phyloP scores from a whole-genome alignment of 1,140 invertebrate genomes.

The Microplitis demolitor region DNA sequence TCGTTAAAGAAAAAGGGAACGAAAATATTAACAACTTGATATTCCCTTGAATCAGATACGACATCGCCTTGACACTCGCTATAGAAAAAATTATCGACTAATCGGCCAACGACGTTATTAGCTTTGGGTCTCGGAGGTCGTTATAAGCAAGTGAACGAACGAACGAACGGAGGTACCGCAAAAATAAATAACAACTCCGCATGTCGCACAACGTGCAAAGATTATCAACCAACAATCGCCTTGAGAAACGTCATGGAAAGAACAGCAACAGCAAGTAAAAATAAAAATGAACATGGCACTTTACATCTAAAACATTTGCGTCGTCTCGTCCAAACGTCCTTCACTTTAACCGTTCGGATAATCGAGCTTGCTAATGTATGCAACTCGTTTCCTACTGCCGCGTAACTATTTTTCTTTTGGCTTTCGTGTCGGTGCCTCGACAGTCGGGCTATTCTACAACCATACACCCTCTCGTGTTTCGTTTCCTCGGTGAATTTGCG shows the following conservation, averaged over 20 bases:
- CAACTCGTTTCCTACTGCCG: slow-evolving; percentile 13
- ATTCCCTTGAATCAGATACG: neutral
- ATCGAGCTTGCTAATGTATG: slow-evolving; percentile 29
- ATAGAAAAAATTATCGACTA: neutral
- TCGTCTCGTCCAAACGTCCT: neutral
- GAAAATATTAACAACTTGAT: no score
- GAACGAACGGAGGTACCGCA: neutral
- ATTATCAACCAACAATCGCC: slow-evolving; percentile 6
- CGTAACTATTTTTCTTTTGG: slow-evolving; percentile 29
- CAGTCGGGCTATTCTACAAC: neutral
- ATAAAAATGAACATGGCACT: neutral
- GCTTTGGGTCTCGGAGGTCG: neutral
- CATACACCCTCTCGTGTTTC: neutral
- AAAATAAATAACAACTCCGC: slow-evolving; percentile 4
- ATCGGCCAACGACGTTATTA: slow-evolving; percentile 4
- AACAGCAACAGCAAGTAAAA: neutral
- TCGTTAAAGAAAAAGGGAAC: no score
- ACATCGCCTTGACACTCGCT: neutral
- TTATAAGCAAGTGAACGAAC: neutral
- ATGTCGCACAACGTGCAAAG: neutral
- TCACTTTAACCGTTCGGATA: neutral
- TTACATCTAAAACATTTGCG: neutral
- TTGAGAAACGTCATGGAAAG: neutral
- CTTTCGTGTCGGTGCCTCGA: slow-evolving; percentile 18
- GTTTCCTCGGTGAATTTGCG: neutral